Base-by-base conservation (phyloP, 2,888 invertebrate genomes). In the Dryadula phaetusa region DNA sequence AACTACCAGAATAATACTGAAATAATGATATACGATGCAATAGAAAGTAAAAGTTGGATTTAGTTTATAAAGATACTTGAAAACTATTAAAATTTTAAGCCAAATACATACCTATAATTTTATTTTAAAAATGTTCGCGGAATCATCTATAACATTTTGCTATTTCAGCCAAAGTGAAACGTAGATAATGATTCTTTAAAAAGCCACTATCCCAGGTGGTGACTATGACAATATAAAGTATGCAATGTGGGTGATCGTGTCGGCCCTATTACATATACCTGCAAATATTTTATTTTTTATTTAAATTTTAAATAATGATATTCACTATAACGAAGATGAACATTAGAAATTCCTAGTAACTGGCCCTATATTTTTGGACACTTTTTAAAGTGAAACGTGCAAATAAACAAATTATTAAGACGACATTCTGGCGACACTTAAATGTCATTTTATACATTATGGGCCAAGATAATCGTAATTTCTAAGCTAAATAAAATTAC, bases 171-270 rank as follows among this genome's bases (percentile, higher is more conserved):
- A 76, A 81, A 84, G 82, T 82, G 80, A 84, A 81, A 82, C 75
- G 80, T 82, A 74, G 72, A 72, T 72, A 72, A 73, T 70, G 79
- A 82, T 77, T 84, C 82, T 84, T 82, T 81, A 77, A 84, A 80
- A 87, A 87, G 83, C 85, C 81, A 86, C 84, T 77, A 75, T 72
- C 84, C 78, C 88, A 88, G 88, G 88, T 88, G 88, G 85, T 79
- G 85, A 87, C 84, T 87, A 81, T 80, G 81, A 80, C 88, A 88
- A 88, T 90, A 90, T 90, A 88, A 90, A 90, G 88, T 87, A 83
- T 85, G 85, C 83, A 81, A 83, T 84, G 82, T 84, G 81, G 83
- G 75, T 81, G 83, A 83, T 82, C 80, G 78, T 78, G 78, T 75
- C 66, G 67, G 58, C 70, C 75, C 70, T 75, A 84, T 84, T 88